Conservation (phyloP, 2,888 invertebrate genomes). For the Trimorus sp. region DNA sequence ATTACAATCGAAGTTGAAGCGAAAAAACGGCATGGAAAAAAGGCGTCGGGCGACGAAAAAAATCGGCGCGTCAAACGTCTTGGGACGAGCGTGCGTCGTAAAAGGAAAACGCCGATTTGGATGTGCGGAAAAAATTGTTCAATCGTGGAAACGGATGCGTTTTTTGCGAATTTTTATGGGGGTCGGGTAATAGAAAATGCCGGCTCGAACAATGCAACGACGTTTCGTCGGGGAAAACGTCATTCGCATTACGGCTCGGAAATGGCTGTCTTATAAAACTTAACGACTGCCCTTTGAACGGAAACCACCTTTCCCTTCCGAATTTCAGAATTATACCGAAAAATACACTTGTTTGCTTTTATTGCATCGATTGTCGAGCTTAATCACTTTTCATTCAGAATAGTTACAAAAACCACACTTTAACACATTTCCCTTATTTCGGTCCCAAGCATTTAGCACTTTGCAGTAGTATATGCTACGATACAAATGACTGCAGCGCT, state of each 20-base stretch:
- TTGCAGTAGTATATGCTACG: not conserved
- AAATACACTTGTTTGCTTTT: not conserved
- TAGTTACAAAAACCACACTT: too few species aligned
- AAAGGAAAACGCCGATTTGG: slow-evolving; percentile 33
- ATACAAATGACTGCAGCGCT: too few species aligned
- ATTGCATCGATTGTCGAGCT: not conserved
- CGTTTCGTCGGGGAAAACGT: slow-evolving; percentile 27
- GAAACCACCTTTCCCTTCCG: slow-evolving; percentile 17
- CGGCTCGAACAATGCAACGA: slow-evolving; percentile 19
- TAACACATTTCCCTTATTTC: not conserved
- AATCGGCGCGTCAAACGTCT: slow-evolving; percentile 14
- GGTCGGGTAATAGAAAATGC: slow-evolving; percentile 12
- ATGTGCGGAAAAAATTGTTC: slow-evolving; percentile 28
- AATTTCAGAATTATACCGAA: slow-evolving; percentile 5
- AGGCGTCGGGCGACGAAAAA: slow-evolving; percentile 3
- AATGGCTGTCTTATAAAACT: slow-evolving; percentile 40
- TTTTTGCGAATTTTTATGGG: slow-evolving; percentile 41
- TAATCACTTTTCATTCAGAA: too few species aligned
- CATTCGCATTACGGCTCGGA: slow-evolving; percentile 39
- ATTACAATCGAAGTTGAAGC: slow-evolving; percentile 22
- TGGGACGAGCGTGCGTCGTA: slow-evolving; percentile 5
- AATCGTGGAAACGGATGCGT: slow-evolving; percentile 22
- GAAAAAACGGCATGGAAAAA: not conserved
- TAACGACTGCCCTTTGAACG: slow-evolving; percentile 27
- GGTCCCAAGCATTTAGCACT: not conserved